A percentile compares a stretch with the other conserved stretches of the same genome.
These are phyloP conservation scores for Takifugu ocellatus DNA, from an alignment of 2,797 vertebrate genomes.

Conservation along the genomic window DNA sequence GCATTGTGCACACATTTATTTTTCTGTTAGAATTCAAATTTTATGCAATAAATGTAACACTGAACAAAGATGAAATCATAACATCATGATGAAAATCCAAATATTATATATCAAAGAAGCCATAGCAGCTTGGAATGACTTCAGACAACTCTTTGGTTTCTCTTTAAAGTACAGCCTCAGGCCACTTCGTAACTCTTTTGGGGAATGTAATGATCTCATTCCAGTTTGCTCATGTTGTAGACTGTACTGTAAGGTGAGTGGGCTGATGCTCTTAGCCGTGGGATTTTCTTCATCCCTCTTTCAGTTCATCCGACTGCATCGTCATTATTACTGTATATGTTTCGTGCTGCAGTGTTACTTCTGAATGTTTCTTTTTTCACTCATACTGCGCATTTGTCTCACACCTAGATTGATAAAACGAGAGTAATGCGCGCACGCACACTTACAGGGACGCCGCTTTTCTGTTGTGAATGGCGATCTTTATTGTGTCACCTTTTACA, in stretches of 20 bases:
- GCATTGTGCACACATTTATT: not conserved
- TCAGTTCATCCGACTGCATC: conserved; percentile 39
- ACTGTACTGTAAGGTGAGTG: conserved; percentile 36
- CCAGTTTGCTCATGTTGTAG: conserved; percentile 34
- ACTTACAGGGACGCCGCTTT: conserved; percentile 26
- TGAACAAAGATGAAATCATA: conserved; percentile 17
- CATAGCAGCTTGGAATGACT: conserved; percentile 47
- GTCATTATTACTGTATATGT: conserved; percentile 60
- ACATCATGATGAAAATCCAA: conserved; percentile 31
- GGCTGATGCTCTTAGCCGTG: conserved; percentile 17
- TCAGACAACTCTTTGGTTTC: conserved; percentile 49
- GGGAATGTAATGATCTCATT: conserved; percentile 47
- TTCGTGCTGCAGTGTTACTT: conserved; percentile 32
- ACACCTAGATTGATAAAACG: conserved; percentile 25
- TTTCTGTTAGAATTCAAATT: conserved; percentile 4
- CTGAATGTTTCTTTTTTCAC: conserved; percentile 32
- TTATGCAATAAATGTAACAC: not conserved
- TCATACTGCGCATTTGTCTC: conserved; percentile 11
- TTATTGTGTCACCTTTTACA: conserved; percentile 24
- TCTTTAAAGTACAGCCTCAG: conserved; percentile 51
- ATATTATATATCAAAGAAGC: conserved; percentile 46
- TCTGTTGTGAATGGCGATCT: conserved; percentile 14
- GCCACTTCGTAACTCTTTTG: conserved; percentile 49
- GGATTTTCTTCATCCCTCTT: conserved; percentile 34
- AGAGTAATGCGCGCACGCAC: conserved; percentile 28